Base-by-base conservation (phyloP, 1,140 invertebrate species). In the Portunus trituberculatus region DNA sequence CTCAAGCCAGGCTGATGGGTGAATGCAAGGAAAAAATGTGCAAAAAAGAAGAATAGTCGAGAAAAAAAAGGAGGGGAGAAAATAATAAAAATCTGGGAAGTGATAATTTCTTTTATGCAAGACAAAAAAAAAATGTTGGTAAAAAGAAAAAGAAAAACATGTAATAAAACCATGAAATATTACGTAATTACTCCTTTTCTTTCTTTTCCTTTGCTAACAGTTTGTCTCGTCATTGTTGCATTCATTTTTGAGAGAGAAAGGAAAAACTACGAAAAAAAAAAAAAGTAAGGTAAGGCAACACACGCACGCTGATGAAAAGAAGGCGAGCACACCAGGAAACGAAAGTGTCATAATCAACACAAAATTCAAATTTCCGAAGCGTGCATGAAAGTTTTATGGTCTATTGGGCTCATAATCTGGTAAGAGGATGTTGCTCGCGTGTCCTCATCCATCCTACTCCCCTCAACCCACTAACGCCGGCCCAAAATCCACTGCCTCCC, bases 371-470 rank as follows among this genome's bases (percentile, higher is more conserved):
- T 76, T 76, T 76, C 25, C 67, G 67, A 76, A 76, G 67, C 67
- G 67, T 76, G n/a, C 67, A 76, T 76, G 67, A 76, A 76, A 76
- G 67, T 76, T 76, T 76, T 76, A 76, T 76, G 67, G 67, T 76
- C 67, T 76, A 76, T 76, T 76, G 67, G 67, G 67, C 67, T 76
- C 67, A n/a, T 76, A 76, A 76, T 76, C 67, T 76, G 67, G 67
- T 76, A 76, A 76, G 67, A 76, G 67, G 67, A 76, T 76, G 67
- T 76, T 76, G 67, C 67, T 76, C 67, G 67, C 67, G 67, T 76
- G 67, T 76, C 67, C 67, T 76, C 67, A 76, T 76, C n/a, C 67
- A 76, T 76, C 67, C 67, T 76, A 76, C 20, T 76, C 67, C 67
- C 67, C 67, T 76, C 67, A n/a, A 76, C 67, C 67, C 67, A 76